A percentile compares a stretch with the other conserved stretches of the same genome.
phyloP scores from a whole-genome alignment of 2,113 vertebrate species.

The Psophia crepitans region DNA sequence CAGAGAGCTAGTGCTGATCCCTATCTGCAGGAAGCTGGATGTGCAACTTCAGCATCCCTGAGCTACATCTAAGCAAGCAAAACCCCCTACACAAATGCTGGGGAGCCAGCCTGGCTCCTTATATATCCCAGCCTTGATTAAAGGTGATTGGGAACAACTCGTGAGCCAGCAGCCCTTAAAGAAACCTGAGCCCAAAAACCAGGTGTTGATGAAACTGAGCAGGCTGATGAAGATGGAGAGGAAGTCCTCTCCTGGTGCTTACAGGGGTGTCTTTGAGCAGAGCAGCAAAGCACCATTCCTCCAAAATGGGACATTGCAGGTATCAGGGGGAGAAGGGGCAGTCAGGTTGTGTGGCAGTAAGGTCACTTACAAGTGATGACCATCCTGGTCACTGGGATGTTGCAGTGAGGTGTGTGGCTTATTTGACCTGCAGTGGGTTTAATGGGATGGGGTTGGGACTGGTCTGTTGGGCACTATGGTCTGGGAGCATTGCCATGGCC shows the following conservation, averaged over 20 bases:
- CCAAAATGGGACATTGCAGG: background rate
- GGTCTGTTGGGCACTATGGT: background rate
- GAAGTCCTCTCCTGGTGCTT: background rate
- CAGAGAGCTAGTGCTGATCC: background rate
- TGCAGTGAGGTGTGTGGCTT: background rate
- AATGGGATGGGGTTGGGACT: background rate
- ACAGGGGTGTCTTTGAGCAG: background rate
- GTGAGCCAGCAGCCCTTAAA: background rate
- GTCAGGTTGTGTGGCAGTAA: background rate
- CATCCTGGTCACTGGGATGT: background rate
- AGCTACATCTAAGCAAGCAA: background rate
- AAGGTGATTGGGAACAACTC: background rate
- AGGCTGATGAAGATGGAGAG: background rate
- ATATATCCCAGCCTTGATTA: background rate
- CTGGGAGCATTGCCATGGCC: background rate
- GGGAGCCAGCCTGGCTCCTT: background rate
- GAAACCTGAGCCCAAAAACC: background rate
- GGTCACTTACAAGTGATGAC: background rate
- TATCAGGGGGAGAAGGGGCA: accelerated
- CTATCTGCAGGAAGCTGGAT: background rate
- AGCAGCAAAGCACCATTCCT: background rate
- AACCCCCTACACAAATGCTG: background rate
- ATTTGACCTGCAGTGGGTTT: background rate
- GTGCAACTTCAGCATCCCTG: background rate
- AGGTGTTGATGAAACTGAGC: background rate